These are phyloP conservation scores for Spatula clypeata DNA, from an alignment of 2,797 vertebrate genomes.

Conservation along the genomic window DNA sequence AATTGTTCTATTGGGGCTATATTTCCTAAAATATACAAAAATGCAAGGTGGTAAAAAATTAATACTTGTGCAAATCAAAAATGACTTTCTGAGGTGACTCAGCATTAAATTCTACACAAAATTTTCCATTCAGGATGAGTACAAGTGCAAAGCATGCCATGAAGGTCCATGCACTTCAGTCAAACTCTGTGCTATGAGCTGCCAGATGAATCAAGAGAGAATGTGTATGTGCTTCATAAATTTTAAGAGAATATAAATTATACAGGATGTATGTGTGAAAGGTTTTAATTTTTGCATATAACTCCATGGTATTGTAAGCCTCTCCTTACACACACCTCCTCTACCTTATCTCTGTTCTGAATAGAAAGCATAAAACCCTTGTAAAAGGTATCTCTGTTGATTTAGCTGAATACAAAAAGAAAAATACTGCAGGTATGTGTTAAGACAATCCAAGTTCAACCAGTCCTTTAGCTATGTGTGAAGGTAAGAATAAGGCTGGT, in stretches of 20 bases:
- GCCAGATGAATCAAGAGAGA: not conserved
- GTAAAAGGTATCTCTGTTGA: fast-evolving
- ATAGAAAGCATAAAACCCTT: not conserved
- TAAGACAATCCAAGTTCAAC: not conserved
- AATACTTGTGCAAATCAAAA: not conserved
- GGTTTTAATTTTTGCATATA: not conserved
- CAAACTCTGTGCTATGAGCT: not conserved
- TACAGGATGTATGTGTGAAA: not conserved
- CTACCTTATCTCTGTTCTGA: not conserved
- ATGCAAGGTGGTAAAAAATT: not conserved
- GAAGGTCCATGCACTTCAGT: not conserved
- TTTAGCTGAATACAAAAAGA: not conserved
- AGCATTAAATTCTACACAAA: not conserved
- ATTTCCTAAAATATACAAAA: not conserved
- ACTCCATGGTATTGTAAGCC: not conserved
- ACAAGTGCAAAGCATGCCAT: not conserved
- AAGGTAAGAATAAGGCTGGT: not conserved
- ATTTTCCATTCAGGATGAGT: not conserved
- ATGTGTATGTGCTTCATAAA: not conserved
- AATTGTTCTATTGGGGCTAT: not conserved
- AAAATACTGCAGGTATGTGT: not conserved
- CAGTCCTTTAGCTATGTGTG: not conserved
- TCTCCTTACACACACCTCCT: not conserved
- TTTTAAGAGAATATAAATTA: not conserved
- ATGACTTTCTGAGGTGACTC: not conserved